These are phyloP conservation scores for Lepidotrigona ventralis DNA, from an alignment of 1,140 invertebrate genomes.

Conservation along the genomic window DNA sequence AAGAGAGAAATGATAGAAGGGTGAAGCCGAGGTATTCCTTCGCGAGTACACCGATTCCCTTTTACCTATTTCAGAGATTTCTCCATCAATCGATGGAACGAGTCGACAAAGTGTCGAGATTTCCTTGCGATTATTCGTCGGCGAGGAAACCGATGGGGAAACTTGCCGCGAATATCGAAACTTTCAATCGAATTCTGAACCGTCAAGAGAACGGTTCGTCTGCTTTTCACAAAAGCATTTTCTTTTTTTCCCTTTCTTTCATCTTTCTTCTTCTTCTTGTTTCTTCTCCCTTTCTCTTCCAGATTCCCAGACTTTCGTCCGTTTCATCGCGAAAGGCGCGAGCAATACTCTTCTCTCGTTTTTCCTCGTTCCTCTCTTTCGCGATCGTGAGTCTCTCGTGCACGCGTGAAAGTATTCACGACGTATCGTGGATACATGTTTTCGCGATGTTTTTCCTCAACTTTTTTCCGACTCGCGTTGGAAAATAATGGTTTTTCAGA, in stretches of 20 bases:
- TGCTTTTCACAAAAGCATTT: conserved; percentile 17
- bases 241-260: neutral
- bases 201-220: conserved; percentile 1
- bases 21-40: conserved; percentile 11
- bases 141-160: conserved; percentile 47
- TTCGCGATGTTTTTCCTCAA: too few relatives aligned
- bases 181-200: conserved; percentile 55
- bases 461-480: too few relatives aligned
- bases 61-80: conserved; percentile 40
- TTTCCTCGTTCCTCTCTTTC: too few relatives aligned
- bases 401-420: too few relatives aligned
- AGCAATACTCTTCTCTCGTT: neutral
- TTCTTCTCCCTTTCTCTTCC: neutral
- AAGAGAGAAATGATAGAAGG: neutral
- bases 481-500: too few relatives aligned
- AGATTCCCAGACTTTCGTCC: neutral
- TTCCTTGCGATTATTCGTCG: conserved; percentile 26
- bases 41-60: conserved; percentile 34
- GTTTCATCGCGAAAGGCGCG: neutral
- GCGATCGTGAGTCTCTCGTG: too few relatives aligned
- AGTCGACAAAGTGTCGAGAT: conserved; percentile 43
- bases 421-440: too few relatives aligned
- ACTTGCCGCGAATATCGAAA: conserved; percentile 38
- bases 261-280: too few relatives aligned
- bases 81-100: conserved; percentile 32